Percentiles rank a stretch among this genome's conserved stretches.
phyloP scores from a whole-genome alignment of 2,888 invertebrate genomes.

The Nephrotoma appendiculata region DNA sequence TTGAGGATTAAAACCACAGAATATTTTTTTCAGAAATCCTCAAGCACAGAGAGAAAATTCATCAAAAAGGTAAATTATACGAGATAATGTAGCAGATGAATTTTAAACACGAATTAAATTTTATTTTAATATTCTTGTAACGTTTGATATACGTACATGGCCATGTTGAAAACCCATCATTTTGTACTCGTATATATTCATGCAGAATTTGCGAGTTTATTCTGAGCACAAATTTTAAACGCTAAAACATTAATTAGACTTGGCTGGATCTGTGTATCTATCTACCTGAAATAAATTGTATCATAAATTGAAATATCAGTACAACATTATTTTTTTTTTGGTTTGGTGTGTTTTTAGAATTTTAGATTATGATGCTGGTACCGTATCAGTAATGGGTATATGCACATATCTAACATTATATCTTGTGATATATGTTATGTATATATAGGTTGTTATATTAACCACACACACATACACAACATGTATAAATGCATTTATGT shows the following conservation, averaged over 20 bases:
- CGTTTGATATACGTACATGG: background rate
- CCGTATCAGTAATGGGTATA: background rate
- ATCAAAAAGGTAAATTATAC: background rate
- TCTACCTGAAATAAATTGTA: background rate
- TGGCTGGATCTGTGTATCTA: background rate
- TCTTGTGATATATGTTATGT: background rate
- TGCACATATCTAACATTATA: background rate
- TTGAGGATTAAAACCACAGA: background rate
- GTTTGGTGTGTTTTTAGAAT: background rate
- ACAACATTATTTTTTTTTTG: background rate
- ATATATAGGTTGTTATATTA: background rate
- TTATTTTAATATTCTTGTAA: background rate
- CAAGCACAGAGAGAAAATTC: background rate
- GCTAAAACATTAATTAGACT: background rate
- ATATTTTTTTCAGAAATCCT: background rate
- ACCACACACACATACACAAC: background rate
- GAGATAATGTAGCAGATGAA: background rate
- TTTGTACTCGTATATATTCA: background rate
- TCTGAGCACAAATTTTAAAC: background rate
- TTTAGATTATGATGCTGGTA: background rate
- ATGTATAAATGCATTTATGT: background rate
- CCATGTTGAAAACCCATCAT: background rate
- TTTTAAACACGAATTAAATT: background rate
- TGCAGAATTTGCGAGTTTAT: background rate
- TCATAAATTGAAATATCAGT: background rate